Base-by-base conservation (phyloP, 2,888 invertebrate species). In the Eurytoma californica region DNA sequence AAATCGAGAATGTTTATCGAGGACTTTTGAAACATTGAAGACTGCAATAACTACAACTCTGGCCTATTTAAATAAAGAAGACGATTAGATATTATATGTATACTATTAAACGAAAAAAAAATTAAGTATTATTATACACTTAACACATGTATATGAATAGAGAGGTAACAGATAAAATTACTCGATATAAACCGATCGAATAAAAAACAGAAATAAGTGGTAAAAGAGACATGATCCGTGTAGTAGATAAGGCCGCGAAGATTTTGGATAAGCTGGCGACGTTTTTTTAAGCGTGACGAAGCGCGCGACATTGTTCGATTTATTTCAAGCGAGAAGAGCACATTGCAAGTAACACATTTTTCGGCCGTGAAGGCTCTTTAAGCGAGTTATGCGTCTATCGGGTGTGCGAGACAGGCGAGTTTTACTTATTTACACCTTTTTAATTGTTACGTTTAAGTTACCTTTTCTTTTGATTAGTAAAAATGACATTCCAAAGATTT, bases 1-100 rank as follows among this genome's bases (percentile, higher is more conserved):
- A 12, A 53, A 53, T 78, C 81, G 81, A 72, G 75, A 9, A 51
- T 14, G 65, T 60, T 30, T 79, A 72, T 79, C 76, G 72, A 79
- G 13, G 20, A 73, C 58, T 74, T 75, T 84, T 84, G 83, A 85
- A 86, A 85, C 85, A 86, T 84, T 87, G 85, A 87, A 88, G 87
- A 88, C 88, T 88, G 88, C 87, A 87, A 88, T 86, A 86, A 87
- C 85, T 84, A 86, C 84, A 86, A 87, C 86, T 86, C 87, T 88
- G 88, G 88, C 88, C 88, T 88, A 88, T 84, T 85, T 83, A 84
- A 84, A 82, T 83, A 82, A 83, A 83, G n/a, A 72, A 66, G 24
- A 73, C 69, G 80, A 80, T 82, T 82, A 83, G 80, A 82, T 82
- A 83, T 80, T 82, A 79, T 82, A 81, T 72, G 58, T 77, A 63